These are phyloP conservation scores for Meghimatium bilineatum DNA, from an alignment of 2,888 invertebrate genomes.

Conservation along the genomic window DNA sequence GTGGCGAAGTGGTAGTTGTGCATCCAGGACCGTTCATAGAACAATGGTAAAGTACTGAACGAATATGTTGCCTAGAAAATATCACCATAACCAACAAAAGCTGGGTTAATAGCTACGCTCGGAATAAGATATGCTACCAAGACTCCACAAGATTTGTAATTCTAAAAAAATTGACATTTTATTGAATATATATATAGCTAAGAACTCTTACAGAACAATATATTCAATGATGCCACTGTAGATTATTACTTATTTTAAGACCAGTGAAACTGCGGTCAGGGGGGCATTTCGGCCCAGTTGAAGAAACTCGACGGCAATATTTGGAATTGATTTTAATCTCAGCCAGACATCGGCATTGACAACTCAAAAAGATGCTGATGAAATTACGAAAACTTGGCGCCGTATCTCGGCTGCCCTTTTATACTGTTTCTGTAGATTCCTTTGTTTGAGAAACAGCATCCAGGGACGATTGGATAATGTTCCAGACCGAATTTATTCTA, in stretches of 20 bases:
- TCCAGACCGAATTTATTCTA: background rate
- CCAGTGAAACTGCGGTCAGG: background rate
- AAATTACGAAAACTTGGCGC: constrained; percentile 36
- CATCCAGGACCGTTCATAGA: no score
- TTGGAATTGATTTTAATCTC: constrained; percentile 33
- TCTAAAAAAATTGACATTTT: no score
- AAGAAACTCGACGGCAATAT: constrained; percentile 12
- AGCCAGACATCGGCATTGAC: constrained; percentile 15
- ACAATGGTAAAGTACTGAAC: no score
- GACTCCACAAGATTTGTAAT: no score
- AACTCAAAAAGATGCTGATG: constrained; percentile 25
- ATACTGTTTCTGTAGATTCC: background rate
- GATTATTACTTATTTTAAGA: background rate
- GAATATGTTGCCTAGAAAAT: no score
- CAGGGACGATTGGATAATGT: background rate
- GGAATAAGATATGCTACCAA: no score
- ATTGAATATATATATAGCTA: background rate
- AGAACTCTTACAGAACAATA: background rate
- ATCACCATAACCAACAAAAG: no score
- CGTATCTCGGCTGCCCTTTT: constrained; percentile 22
- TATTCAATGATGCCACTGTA: constrained; percentile 1
- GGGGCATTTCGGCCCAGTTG: background rate
- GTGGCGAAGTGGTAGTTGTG: no score
- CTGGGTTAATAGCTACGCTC: no score
- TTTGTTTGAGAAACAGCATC: constrained; percentile 2